A percentile compares a stretch with the other conserved stretches of the same genome.
phyloP scores from a whole-genome alignment of 2,797 vertebrate genomes.

The Chaenodraco wilsoni region DNA sequence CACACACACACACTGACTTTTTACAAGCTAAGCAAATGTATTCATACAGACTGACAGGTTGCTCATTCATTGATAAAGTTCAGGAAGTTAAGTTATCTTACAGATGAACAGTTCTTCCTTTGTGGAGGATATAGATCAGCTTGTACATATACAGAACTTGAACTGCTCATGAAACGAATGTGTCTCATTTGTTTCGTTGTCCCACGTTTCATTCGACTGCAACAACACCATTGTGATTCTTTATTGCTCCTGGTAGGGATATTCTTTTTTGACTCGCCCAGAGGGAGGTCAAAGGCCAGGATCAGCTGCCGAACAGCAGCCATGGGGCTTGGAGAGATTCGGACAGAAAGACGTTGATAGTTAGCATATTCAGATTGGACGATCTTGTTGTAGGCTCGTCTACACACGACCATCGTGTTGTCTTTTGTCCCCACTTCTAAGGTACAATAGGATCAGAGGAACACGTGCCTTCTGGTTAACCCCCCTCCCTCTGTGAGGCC shows the following conservation, averaged over 20 bases:
- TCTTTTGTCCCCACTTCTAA: too few species aligned
- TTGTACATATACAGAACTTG: conserved; percentile 8
- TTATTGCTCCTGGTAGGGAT: conserved; percentile 47
- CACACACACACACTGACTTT: too few species aligned
- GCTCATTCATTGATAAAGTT: too few species aligned
- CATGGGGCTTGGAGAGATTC: conserved; percentile 2
- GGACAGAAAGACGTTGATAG: neutral
- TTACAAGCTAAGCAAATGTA: too few species aligned
- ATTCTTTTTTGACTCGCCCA: conserved; percentile 32
- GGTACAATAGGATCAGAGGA: conserved; percentile 13
- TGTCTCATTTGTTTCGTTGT: conserved; percentile 20
- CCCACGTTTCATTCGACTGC: conserved; percentile 14
- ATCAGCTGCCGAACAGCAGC: conserved; percentile 54
- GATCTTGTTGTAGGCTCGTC: neutral
- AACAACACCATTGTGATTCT: conserved; percentile 32
- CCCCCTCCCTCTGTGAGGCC: conserved; percentile 27
- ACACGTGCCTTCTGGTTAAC: conserved; percentile 11
- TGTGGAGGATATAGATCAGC: conserved; percentile 1
- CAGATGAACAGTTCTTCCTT: neutral
- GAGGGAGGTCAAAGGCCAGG: conserved; percentile 58
- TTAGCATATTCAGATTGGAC: conserved; percentile 25
- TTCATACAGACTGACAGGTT: too few species aligned
- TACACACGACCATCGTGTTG: conserved; percentile 20
- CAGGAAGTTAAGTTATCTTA: too few species aligned
- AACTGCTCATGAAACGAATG: conserved; percentile 21